Evolutionary conservation across 1,140 invertebrate species (phyloP).

Genomic region (Streblospio benedicti): DNA sequence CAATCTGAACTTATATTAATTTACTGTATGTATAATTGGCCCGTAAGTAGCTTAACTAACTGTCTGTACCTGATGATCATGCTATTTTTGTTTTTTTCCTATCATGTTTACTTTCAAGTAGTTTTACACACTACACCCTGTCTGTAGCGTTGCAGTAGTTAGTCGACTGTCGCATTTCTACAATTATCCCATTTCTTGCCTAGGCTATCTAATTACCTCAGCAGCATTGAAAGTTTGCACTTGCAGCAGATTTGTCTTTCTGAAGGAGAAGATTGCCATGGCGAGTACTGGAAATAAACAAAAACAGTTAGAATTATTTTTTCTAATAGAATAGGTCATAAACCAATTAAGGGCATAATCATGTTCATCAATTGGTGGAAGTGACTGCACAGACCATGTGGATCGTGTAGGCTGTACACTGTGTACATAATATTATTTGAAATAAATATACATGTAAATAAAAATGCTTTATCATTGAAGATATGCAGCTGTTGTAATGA

Average conservation of each 20-base stretch:
- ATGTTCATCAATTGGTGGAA: too few relatives aligned
- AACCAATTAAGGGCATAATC: neutral
- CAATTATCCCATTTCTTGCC: neutral
- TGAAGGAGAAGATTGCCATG: slow-evolving; percentile 79
- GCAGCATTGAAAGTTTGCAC: slow-evolving; percentile 73
- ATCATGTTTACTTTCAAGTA: neutral
- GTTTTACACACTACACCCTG: neutral
- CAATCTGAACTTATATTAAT: neutral
- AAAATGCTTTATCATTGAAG: too few relatives aligned
- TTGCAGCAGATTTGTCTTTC: slow-evolving; percentile 84
- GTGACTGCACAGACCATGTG: too few relatives aligned
- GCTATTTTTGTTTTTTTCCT: neutral
- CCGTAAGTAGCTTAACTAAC: neutral
- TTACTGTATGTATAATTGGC: neutral
- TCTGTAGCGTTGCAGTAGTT: neutral
- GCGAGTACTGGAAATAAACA: slow-evolving; percentile 65
- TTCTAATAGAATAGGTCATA: neutral
- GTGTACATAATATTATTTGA: too few relatives aligned
- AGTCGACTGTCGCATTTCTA: neutral
- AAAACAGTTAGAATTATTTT: slow-evolving; percentile 2
- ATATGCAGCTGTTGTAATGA: too few relatives aligned
- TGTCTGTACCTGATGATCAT: neutral
- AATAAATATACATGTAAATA: too few relatives aligned
- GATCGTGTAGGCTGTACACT: too few relatives aligned
- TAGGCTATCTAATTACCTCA: slow-evolving; percentile 54